phyloP scores from a whole-genome alignment of 2,888 invertebrate genomes.

The Eilema depressum region DNA sequence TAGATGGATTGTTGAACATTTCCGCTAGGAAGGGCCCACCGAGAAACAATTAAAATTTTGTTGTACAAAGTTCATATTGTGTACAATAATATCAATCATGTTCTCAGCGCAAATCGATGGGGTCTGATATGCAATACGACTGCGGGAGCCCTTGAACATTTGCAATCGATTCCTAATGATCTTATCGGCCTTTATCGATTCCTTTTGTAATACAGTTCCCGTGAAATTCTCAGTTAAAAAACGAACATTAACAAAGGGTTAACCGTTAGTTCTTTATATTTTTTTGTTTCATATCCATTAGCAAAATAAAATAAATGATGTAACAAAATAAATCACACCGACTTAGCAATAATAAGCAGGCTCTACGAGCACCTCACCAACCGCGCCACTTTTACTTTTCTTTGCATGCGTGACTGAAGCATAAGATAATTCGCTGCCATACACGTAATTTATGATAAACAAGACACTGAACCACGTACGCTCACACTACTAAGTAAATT shows the following conservation, averaged over 20 bases:
- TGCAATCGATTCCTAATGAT: slow-evolving; percentile 78
- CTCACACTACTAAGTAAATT: slow-evolving; percentile 9
- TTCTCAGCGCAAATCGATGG: slow-evolving; percentile 63
- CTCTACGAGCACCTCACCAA: slow-evolving; percentile 60
- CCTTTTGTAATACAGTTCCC: slow-evolving; percentile 55
- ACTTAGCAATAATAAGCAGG: slow-evolving; percentile 37
- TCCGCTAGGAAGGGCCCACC: slow-evolving; percentile 66
- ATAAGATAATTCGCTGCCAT: slow-evolving; percentile 42
- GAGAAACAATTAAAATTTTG: slow-evolving; percentile 77
- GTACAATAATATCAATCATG: slow-evolving; percentile 61
- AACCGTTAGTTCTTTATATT: slow-evolving; percentile 57
- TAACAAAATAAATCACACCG: slow-evolving; percentile 52
- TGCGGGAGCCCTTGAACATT: slow-evolving; percentile 70
- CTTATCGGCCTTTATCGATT: slow-evolving; percentile 66
- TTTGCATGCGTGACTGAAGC: slow-evolving; percentile 62
- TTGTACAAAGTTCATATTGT: slow-evolving; percentile 72
- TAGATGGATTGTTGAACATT: slow-evolving; percentile 72
- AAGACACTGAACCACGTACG: slow-evolving; percentile 26
- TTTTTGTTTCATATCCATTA: slow-evolving; percentile 22
- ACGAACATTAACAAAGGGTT: slow-evolving; percentile 68
- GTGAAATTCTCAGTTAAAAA: slow-evolving; percentile 57
- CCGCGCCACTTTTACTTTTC: slow-evolving; percentile 83
- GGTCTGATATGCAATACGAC: slow-evolving; percentile 56
- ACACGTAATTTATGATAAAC: slow-evolving; percentile 33
- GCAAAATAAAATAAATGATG: slow-evolving; percentile 49